Evolutionary conservation across 2,113 vertebrate species (phyloP).

Genomic region (Butorides virescens): DNA sequence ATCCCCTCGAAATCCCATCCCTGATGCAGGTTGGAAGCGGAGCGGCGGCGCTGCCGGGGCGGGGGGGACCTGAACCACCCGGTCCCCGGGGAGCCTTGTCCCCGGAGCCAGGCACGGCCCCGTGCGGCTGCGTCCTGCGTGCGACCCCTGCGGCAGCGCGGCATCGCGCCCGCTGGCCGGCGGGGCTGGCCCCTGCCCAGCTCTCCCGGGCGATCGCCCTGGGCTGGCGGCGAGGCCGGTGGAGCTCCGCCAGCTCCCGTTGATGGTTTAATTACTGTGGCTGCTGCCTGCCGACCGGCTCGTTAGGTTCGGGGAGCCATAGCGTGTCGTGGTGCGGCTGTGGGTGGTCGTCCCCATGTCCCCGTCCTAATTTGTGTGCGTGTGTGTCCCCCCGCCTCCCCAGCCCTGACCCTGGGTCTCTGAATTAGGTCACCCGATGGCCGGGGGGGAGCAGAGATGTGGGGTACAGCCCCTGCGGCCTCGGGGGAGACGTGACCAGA

Average conservation of each 20-base stretch:
- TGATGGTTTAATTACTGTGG: background rate
- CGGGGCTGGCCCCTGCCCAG: background rate
- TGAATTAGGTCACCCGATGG: constrained; percentile 24
- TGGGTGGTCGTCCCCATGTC: constrained; percentile 80
- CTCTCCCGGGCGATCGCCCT: background rate
- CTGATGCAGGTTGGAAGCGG: rapidly evolving
- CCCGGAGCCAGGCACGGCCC: background rate
- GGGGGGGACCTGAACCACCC: background rate
- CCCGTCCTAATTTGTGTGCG: constrained; percentile 75
- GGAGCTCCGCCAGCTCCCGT: background rate
- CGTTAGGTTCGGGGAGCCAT: constrained; percentile 61
- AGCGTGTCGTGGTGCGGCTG: constrained; percentile 71
- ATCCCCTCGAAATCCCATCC: background rate
- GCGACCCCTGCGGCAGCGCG: too few relatives aligned
- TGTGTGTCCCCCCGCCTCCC: background rate
- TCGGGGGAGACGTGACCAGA: background rate
- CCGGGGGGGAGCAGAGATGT: background rate
- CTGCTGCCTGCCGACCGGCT: background rate
- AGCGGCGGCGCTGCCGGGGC: rapidly evolving
- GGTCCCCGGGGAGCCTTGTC: too few relatives aligned
- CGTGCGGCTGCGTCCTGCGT: background rate
- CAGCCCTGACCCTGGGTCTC: background rate
- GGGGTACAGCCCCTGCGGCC: background rate
- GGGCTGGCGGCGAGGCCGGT: background rate
- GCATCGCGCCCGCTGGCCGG: background rate